These are phyloP conservation scores for Trichosurus vulpecula DNA, from an alignment of 2,797 vertebrate genomes.

Conservation along the genomic window DNA sequence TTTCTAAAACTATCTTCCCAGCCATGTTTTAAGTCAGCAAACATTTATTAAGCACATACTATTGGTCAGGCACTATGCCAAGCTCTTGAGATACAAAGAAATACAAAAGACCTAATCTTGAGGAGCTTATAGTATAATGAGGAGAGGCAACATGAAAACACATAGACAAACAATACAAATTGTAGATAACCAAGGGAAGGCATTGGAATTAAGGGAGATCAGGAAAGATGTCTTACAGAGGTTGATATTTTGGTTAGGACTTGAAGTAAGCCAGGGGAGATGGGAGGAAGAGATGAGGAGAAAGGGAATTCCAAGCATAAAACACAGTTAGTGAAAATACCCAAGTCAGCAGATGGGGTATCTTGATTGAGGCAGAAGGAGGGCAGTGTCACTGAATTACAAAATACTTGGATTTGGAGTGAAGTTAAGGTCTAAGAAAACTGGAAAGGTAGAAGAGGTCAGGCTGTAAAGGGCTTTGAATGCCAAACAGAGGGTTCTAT, in stretches of 20 bases:
- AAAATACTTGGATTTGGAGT: not conserved
- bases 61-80: not conserved
- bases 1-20: not conserved
- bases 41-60: not conserved
- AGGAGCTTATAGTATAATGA: too few relatives aligned
- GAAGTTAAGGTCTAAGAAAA: not conserved
- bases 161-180: too few relatives aligned
- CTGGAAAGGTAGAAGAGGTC: not conserved
- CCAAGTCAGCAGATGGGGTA: too few relatives aligned
- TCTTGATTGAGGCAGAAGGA: not conserved
- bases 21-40: not conserved
- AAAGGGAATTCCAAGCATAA: not conserved
- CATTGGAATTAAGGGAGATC: not conserved
- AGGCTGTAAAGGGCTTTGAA: not conserved
- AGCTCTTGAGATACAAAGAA: not conserved
- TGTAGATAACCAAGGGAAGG: not conserved
- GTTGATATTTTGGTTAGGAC: not conserved
- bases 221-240: not conserved
- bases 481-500: not conserved
- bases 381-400: not conserved
- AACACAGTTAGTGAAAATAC: too few relatives aligned
- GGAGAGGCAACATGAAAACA: too few relatives aligned
- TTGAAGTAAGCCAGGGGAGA: not conserved
- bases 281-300: not conserved
- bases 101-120: not conserved